A percentile compares a stretch with the other conserved stretches of the same genome.
phyloP scores from a whole-genome alignment of 1,140 invertebrate species.

The Drosophila oshimai region DNA sequence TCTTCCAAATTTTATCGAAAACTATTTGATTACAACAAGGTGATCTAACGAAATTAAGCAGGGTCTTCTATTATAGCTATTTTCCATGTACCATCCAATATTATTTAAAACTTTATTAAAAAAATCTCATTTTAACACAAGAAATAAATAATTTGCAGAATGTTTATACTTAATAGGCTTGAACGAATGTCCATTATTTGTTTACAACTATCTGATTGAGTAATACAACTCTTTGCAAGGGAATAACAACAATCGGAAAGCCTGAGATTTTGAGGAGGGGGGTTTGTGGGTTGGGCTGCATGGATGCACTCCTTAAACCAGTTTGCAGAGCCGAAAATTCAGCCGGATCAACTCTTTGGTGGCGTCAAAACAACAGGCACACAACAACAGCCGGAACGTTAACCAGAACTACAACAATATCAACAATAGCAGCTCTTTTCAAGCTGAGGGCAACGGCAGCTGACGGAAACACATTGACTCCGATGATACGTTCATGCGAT shows the following conservation, averaged over 20 bases:
- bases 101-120: no score
- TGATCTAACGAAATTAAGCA: no score
- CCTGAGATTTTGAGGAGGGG: neutral
- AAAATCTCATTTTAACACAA: no score
- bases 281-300: neutral
- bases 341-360: slow-evolving; percentile 11
- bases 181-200: no score
- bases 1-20: neutral
- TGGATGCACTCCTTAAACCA: slow-evolving; percentile 22
- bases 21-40: no score
- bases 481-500: slow-evolving; percentile 6
- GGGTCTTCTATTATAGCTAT: no score
- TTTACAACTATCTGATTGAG: no score
- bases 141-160: no score
- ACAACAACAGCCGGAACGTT: neutral
- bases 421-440: slow-evolving; percentile 5
- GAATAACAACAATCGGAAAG: neutral
- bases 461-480: slow-evolving; percentile 73
- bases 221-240: neutral
- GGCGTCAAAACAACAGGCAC: slow-evolving; percentile 30
- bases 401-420: slow-evolving; percentile 7
- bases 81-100: no score
- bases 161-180: no score
- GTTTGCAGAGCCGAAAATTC: slow-evolving; percentile 34
- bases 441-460: slow-evolving; percentile 48